A percentile compares a stretch with the other conserved stretches of the same genome.
These are phyloP conservation scores for Strix uralensis DNA, from an alignment of 2,113 vertebrate genomes.

Conservation along the genomic window DNA sequence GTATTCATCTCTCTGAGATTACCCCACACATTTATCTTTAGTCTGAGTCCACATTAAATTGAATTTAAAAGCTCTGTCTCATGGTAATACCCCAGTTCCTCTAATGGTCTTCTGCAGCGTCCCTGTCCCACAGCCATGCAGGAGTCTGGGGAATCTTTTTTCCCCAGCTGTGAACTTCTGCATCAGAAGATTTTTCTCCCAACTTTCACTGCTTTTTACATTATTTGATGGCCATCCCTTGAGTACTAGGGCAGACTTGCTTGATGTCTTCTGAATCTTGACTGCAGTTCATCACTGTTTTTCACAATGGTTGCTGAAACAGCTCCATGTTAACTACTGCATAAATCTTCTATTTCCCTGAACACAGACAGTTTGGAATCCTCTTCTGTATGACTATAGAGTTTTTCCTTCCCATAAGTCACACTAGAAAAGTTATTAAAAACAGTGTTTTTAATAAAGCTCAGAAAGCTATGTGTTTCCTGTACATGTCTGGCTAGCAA, in stretches of 20 bases:
- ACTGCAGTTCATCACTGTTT: conserved; percentile 17
- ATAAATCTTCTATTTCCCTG: conserved; percentile 32
- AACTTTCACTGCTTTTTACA: not conserved
- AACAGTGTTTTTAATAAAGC: conserved; percentile 40
- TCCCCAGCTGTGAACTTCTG: not conserved
- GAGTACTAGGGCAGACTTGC: not conserved
- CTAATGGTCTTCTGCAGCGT: not conserved
- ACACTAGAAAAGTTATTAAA: conserved; percentile 48
- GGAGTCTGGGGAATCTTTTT: not conserved
- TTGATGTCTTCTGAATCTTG: conserved; percentile 15
- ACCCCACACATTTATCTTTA: not conserved
- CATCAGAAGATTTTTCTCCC: not conserved
- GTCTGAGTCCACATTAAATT: not conserved
- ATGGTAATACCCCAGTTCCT: not conserved
- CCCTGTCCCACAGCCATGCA: not conserved
- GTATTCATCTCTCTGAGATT: not conserved
- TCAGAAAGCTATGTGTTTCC: conserved; percentile 44
- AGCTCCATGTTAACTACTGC: not conserved
- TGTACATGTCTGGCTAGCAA: conserved; percentile 4
- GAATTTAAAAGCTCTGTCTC: not conserved
- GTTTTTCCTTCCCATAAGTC: conserved; percentile 42
- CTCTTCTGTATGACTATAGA: conserved; percentile 23
- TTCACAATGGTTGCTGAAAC: conserved; percentile 18
- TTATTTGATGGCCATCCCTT: not conserved
- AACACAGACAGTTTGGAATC: conserved; percentile 44